Base-by-base conservation (phyloP, 2,888 invertebrate genomes). In the Dolichopus griseipennis region DNA sequence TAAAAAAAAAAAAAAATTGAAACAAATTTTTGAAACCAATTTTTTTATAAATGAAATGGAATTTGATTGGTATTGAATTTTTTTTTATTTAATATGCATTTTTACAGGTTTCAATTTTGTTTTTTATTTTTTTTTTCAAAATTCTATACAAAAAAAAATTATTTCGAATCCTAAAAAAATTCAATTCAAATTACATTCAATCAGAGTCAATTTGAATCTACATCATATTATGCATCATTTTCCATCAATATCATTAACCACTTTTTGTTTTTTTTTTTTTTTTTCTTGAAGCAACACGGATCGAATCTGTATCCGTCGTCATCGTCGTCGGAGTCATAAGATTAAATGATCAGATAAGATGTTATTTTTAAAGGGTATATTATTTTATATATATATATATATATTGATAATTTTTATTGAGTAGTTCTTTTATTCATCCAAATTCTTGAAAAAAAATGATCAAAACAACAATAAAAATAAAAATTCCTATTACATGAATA, bases 321-420 rank as follows among this genome's bases (percentile, higher is more conserved):
- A 52, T 52, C 52, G 52, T 12, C 9, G 9, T 52, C 52, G 15
- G 52, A n/a, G 52, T 52, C 52, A 52, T 52, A 52, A 52, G 52
- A 52, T 52, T 52, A 52, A 52, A 52, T 52, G 52, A 52, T 52
- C 52, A 52, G 52, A 52, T 52, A 52, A 52, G 52, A 52, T 15
- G n/a, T n/a, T n/a, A 52, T 52, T 52, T 52, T 52, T 15, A 41
- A n/a, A 52, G 52, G 52, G 52, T 52, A 52, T 15, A n/a, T n/a
- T n/a, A n/a, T n/a, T n/a, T n/a, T n/a, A n/a, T n/a, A n/a, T n/a
- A 27, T 27, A 27, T 27, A n/a, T 27, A 27, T 27, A 5, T 27
- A 27, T 27, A 52, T 52, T 52, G 52, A 52, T 52, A 52, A 52
- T 52, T 52, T 52, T 52, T 52, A 52, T 52, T 52, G 52, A 52